phyloP scores from a whole-genome alignment of 2,113 vertebrate species.

The Neolamprologus kungweensis region DNA sequence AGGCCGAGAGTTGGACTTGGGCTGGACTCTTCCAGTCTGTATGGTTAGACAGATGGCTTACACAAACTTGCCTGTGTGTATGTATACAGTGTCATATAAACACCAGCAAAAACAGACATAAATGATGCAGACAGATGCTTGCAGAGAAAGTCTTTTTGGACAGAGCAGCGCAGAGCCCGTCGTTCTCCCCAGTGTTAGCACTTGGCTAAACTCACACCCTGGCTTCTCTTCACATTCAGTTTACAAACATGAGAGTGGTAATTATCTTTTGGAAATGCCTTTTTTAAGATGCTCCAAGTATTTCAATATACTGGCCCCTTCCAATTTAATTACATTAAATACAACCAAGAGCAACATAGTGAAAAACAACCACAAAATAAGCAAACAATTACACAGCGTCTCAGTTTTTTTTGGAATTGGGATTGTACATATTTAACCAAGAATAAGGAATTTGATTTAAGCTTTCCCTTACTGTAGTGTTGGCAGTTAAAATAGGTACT shows the following conservation, averaged over 20 bases:
- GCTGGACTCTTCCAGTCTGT: background rate
- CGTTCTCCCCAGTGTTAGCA: background rate
- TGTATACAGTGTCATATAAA: background rate
- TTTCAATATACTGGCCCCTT: background rate
- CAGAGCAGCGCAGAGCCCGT: rapidly evolving
- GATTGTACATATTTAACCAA: background rate
- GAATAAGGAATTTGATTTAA: background rate
- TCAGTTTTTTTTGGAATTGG: rapidly evolving
- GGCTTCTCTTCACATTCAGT: background rate
- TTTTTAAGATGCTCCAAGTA: background rate
- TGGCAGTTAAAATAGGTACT: background rate
- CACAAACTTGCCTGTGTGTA: background rate
- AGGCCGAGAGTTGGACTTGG: background rate
- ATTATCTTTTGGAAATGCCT: background rate
- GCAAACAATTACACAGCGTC: rapidly evolving
- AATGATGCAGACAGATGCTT: background rate
- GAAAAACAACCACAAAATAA: background rate
- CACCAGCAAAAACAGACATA: background rate
- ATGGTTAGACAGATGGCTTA: background rate
- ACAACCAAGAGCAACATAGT: background rate
- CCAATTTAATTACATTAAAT: background rate
- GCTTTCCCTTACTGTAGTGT: background rate
- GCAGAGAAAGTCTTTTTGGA: background rate
- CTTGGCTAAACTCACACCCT: background rate
- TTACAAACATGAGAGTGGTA: background rate